phyloP scores from a whole-genome alignment of 2,797 vertebrate species.

The Myotis pilosus region DNA sequence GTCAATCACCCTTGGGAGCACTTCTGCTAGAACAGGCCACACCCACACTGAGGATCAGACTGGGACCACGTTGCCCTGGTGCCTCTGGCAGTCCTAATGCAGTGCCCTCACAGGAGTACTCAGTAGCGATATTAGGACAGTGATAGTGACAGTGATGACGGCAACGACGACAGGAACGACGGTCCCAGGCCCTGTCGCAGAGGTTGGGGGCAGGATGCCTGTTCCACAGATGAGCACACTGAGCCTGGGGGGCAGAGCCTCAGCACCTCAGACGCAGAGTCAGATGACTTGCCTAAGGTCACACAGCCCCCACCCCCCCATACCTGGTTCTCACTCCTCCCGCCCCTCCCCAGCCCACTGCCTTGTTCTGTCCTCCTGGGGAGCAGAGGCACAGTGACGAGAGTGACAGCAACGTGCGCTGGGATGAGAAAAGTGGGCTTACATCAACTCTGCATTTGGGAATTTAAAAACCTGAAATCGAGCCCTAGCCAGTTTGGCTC shows the following conservation, averaged over 20 bases:
- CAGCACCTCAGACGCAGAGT: not conserved
- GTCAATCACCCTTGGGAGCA: not conserved
- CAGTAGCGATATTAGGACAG: rapidly evolving
- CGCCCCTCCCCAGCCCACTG: rapidly evolving
- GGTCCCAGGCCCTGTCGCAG: not conserved
- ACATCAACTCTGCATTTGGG: not conserved
- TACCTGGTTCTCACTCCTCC: not conserved
- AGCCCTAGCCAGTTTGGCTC: not conserved
- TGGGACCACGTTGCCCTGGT: rapidly evolving
- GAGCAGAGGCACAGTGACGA: rapidly evolving
- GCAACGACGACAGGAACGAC: rapidly evolving
- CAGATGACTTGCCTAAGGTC: not conserved
- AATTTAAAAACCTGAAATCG: not conserved
- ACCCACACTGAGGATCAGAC: not conserved
- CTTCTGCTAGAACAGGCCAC: not conserved
- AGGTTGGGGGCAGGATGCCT: not conserved
- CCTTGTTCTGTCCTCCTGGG: not conserved
- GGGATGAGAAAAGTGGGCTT: not conserved
- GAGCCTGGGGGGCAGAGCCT: not conserved
- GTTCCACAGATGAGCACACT: not conserved
- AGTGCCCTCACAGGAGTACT: rapidly evolving
- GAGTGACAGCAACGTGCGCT: rapidly evolving
- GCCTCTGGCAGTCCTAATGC: not conserved
- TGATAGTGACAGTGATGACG: not conserved
- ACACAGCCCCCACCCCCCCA: not conserved